These are phyloP conservation scores for Enoplosus armatus DNA, from an alignment of 2,797 vertebrate genomes.

Conservation along the genomic window DNA sequence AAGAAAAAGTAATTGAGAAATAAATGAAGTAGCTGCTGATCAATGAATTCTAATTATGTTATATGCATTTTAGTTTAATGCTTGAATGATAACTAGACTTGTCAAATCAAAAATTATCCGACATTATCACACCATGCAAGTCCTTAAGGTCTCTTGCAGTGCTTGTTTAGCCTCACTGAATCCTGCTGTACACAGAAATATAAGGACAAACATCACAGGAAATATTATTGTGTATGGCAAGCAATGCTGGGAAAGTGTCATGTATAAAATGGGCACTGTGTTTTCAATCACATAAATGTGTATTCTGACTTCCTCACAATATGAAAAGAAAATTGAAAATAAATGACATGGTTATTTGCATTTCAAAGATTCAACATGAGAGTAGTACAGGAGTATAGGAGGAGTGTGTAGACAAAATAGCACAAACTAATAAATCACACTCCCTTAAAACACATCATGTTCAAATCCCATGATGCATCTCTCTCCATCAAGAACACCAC, in stretches of 20 bases:
- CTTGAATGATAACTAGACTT: conserved; percentile 10
- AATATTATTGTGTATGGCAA: conserved; percentile 34
- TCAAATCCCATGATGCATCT: conserved; percentile 36
- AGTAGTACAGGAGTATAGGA: conserved; percentile 52
- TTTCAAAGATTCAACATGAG: conserved; percentile 51
- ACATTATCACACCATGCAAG: conserved; percentile 21
- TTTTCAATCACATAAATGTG: conserved; percentile 44
- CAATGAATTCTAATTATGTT: conserved; percentile 10
- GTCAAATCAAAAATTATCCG: conserved; percentile 14
- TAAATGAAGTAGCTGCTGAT: conserved; percentile 21
- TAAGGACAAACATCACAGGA: conserved; percentile 49
- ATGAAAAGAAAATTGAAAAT: conserved; percentile 19
- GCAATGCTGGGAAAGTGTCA: conserved; percentile 40
- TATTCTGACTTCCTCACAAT: conserved; percentile 33
- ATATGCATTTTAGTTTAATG: conserved; percentile 30
- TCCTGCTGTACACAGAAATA: conserved; percentile 47
- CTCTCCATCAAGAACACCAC: conserved; percentile 26
- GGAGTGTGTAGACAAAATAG: conserved; percentile 60
- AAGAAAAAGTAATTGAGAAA: conserved; percentile 17
- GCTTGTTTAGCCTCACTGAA: conserved; percentile 17
- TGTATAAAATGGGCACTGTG: conserved; percentile 46
- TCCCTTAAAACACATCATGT: conserved; percentile 30
- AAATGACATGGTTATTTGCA: conserved; percentile 42
- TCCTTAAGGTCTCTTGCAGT: conserved; percentile 27
- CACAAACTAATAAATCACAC: conserved; percentile 62